These are phyloP conservation scores for Amphipyra berbera DNA, from an alignment of 2,888 invertebrate genomes.

Conservation along the genomic window DNA sequence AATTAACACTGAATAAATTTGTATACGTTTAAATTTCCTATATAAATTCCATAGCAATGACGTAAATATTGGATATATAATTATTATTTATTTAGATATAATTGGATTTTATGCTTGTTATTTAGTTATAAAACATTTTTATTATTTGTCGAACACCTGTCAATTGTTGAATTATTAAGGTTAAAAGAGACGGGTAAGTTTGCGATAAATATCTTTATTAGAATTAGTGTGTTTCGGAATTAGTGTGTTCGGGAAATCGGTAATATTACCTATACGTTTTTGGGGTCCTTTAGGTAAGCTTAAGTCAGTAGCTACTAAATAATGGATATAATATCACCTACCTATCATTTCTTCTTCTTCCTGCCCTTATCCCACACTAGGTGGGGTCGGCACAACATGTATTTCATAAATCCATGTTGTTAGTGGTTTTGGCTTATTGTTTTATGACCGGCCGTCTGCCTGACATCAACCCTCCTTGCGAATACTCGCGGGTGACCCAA, in stretches of 20 bases:
- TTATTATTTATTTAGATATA: constrained; percentile 1
- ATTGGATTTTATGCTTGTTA: not conserved
- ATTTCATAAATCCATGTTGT: too few relatives aligned
- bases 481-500: too few relatives aligned
- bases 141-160: not conserved
- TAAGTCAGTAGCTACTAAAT: too few relatives aligned
- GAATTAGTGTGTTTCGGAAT: not conserved
- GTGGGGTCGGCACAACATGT: too few relatives aligned
- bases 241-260: not conserved
- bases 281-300: too few relatives aligned
- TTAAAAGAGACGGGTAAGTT: not conserved
- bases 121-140: not conserved
- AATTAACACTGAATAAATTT: constrained; percentile 45
- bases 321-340: too few relatives aligned
- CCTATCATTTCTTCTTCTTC: too few relatives aligned
- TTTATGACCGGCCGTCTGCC: too few relatives aligned
- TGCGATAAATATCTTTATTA: not conserved
- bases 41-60: constrained; percentile 32
- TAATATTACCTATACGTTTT: not conserved
- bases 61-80: constrained; percentile 24
- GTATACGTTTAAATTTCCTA: constrained; percentile 29
- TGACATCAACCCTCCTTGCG: too few relatives aligned
- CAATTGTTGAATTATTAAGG: constrained; percentile 1
- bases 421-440: too few relatives aligned
- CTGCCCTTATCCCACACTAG: too few relatives aligned